Percentiles rank a stretch among this genome's conserved stretches.
phyloP scores from a whole-genome alignment of 2,797 vertebrate species.

The Sebastes dallii region DNA sequence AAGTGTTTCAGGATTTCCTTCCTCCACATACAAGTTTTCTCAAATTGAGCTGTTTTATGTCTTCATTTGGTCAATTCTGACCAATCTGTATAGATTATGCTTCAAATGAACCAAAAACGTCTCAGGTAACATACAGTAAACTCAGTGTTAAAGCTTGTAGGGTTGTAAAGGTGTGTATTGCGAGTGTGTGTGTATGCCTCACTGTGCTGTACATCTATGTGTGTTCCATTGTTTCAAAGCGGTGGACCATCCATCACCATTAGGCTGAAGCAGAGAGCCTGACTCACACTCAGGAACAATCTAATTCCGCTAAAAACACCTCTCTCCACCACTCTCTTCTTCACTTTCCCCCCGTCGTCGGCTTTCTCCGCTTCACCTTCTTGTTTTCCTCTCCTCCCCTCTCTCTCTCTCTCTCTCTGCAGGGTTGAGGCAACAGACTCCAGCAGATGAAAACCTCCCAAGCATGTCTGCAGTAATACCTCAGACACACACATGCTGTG shows the following conservation, averaged over 20 bases:
- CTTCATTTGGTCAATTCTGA: background rate
- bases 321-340: constrained; percentile 62
- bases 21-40: background rate
- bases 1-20: background rate
- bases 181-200: background rate
- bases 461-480: constrained; percentile 79
- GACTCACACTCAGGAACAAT: constrained; percentile 79
- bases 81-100: background rate
- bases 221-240: constrained; percentile 75
- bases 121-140: background rate
- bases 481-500: constrained; percentile 52
- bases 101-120: background rate
- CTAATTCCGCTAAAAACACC: constrained; percentile 76
- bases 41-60: background rate
- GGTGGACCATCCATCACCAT: constrained; percentile 77
- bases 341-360: constrained; percentile 49
- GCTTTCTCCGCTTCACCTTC: constrained; percentile 50
- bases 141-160: background rate
- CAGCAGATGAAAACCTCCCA: constrained; percentile 75
- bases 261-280: constrained; percentile 64
- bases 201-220: constrained; percentile 49
- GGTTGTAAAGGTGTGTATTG: constrained; percentile 12
- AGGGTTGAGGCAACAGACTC: constrained; percentile 74
- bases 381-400: constrained; percentile 39
- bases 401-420: constrained; percentile 40